phyloP scores from a whole-genome alignment of 2,888 invertebrate genomes.

The Dinocampus coccinellae region DNA sequence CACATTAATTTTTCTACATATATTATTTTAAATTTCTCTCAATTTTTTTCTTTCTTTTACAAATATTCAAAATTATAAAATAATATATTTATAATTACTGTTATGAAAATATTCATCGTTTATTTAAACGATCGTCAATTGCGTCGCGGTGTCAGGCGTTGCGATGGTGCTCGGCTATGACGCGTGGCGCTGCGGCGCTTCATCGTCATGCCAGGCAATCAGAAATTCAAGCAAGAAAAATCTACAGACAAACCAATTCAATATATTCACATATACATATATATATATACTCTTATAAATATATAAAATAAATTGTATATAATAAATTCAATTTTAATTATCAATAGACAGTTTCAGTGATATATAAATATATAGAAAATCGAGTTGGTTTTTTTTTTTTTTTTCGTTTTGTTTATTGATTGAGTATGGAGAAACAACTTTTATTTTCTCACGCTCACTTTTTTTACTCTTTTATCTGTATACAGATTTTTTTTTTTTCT shows the following conservation, averaged over 20 bases:
- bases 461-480: too few species aligned
- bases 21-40: too few species aligned
- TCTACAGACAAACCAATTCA: not conserved
- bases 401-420: too few species aligned
- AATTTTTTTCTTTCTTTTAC: too few species aligned
- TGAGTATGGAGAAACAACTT: not conserved
- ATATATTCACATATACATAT: not conserved
- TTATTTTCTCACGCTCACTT: not conserved
- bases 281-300: not conserved
- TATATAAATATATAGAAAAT: too few species aligned
- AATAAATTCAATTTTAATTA: not conserved
- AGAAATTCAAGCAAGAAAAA: not conserved
- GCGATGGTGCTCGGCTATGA: slow-evolving; percentile 65
- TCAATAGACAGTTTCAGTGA: not conserved
- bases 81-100: slow-evolving; percentile 3
- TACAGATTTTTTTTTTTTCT: too few species aligned
- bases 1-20: too few species aligned
- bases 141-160: slow-evolving; percentile 64
- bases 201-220: slow-evolving; percentile 55
- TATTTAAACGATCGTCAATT: not conserved
- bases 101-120: not conserved
- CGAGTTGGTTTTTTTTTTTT: too few species aligned
- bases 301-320: not conserved
- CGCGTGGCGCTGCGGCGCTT: slow-evolving; percentile 68
- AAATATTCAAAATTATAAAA: too few species aligned